These are phyloP conservation scores for Falco cherrug DNA, from an alignment of 2,797 vertebrate genomes.

Conservation along the genomic window DNA sequence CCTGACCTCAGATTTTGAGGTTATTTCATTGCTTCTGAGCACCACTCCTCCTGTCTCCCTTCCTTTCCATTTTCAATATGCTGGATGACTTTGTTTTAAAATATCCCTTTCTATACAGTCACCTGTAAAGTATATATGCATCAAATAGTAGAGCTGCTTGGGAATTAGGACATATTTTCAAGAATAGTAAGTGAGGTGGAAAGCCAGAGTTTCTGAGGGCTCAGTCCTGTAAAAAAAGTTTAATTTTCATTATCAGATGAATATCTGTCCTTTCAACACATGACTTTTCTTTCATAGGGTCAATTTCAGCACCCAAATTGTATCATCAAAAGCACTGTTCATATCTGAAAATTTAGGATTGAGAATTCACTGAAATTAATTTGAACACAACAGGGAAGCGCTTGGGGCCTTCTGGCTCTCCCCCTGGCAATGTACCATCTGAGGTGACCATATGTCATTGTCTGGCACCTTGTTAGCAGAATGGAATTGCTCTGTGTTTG, in stretches of 20 bases:
- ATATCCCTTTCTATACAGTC: not conserved
- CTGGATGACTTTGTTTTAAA: constrained; percentile 45
- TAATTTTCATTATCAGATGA: constrained; percentile 27
- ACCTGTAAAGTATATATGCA: not conserved
- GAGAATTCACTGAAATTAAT: constrained; percentile 31
- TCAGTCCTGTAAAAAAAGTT: not conserved
- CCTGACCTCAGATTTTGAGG: not conserved
- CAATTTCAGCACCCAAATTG: constrained; percentile 7
- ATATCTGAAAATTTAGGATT: not conserved
- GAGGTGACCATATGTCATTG: constrained; percentile 2
- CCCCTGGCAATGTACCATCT: not conserved
- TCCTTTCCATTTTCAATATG: constrained; percentile 25
- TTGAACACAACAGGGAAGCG: not conserved
- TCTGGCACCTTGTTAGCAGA: constrained; percentile 10
- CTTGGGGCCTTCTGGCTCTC: not conserved
- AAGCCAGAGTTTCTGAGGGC: not conserved
- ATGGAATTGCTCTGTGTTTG: not conserved
- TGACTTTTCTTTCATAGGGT: not conserved
- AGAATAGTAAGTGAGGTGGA: not conserved
- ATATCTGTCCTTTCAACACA: constrained; percentile 19
- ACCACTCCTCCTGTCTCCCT: not conserved
- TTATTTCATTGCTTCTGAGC: not conserved
- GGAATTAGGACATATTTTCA: constrained; percentile 34
- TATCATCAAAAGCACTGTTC: constrained; percentile 18
- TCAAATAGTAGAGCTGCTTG: constrained; percentile 22